Percentiles rank a stretch among this genome's conserved stretches.
These are phyloP conservation scores for Antennarius maculatus DNA, from an alignment of 2,797 vertebrate species.

Conservation along the genomic window DNA sequence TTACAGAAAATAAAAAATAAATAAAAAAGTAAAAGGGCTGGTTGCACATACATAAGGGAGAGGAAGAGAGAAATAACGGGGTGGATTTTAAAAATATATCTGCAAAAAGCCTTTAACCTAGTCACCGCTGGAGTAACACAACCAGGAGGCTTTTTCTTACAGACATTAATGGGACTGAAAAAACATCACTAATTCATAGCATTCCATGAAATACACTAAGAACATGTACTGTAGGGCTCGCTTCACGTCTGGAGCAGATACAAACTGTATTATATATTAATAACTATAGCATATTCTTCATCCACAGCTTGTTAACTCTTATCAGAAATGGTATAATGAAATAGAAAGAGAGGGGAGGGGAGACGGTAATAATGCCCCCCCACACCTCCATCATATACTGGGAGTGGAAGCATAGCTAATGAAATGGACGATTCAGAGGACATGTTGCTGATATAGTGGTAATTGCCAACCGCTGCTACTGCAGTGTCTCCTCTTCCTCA, in stretches of 20 bases:
- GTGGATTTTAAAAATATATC: constrained; percentile 57
- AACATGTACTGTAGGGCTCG: background rate
- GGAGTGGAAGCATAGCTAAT: constrained; percentile 57
- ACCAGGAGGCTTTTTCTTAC: constrained; percentile 16
- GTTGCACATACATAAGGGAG: constrained; percentile 23
- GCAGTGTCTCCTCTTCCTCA: constrained; percentile 51
- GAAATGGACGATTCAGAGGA: constrained; percentile 56
- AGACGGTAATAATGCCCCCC: constrained; percentile 29
- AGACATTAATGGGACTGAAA: constrained; percentile 10
- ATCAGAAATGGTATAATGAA: constrained; percentile 31
- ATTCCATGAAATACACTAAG: constrained; percentile 13
- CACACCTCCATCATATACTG: constrained; percentile 14
- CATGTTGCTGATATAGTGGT: constrained; percentile 69
- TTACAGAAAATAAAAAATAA: constrained; percentile 32
- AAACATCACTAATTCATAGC: constrained; percentile 27
- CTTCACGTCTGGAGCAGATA: constrained; percentile 11
- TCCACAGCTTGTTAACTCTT: constrained; percentile 37
- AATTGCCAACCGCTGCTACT: constrained; percentile 69
- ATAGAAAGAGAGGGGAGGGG: constrained; percentile 17
- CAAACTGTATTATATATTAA: constrained; percentile 1
- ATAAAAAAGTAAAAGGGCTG: constrained; percentile 38
- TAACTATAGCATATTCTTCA: constrained; percentile 13
- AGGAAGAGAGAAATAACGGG: background rate
- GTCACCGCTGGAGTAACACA: constrained; percentile 24
- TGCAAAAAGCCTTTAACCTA: constrained; percentile 56